Evolutionary conservation across 2,113 vertebrate species (phyloP).

Genomic region (Barbus barbus): DNA sequence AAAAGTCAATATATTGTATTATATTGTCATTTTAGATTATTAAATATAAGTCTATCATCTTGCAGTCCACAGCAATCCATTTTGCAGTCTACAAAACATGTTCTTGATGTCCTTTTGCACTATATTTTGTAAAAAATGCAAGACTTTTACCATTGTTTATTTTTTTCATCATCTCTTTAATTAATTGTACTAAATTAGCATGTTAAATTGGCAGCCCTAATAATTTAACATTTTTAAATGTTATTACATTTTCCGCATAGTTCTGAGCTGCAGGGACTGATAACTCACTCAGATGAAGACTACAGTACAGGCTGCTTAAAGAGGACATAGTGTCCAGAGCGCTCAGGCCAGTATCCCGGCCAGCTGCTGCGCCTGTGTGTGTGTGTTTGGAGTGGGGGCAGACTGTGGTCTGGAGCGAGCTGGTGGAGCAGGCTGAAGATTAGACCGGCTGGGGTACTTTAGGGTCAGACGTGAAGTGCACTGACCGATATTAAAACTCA

Average conservation of each 20-base stretch:
- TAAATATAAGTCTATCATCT: background rate
- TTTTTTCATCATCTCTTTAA: background rate
- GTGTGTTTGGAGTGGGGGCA: conserved; percentile 51
- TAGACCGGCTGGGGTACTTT: conserved; percentile 66
- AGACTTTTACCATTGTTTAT: background rate
- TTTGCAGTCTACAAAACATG: background rate
- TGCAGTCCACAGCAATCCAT: background rate
- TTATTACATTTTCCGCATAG: background rate
- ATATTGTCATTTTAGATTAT: background rate
- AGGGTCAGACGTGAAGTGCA: conserved; percentile 60
- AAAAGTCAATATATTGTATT: background rate
- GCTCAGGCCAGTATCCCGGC: conserved; percentile 34
- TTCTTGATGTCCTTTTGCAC: background rate
- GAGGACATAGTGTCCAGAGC: conserved; percentile 42
- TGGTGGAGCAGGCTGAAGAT: conserved; percentile 71
- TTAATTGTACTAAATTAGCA: background rate
- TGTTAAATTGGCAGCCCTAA: background rate
- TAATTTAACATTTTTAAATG: background rate
- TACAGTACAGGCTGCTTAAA: no score
- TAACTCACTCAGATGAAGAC: no score
- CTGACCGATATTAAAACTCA: conserved; percentile 74
- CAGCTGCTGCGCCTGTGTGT: conserved; percentile 56
- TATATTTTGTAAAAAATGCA: background rate
- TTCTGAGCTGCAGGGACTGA: background rate
- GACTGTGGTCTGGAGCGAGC: conserved; percentile 56